A percentile compares a stretch with the other conserved stretches of the same genome.
phyloP scores from a whole-genome alignment of 2,113 vertebrate species.

The Scopus umbretta region DNA sequence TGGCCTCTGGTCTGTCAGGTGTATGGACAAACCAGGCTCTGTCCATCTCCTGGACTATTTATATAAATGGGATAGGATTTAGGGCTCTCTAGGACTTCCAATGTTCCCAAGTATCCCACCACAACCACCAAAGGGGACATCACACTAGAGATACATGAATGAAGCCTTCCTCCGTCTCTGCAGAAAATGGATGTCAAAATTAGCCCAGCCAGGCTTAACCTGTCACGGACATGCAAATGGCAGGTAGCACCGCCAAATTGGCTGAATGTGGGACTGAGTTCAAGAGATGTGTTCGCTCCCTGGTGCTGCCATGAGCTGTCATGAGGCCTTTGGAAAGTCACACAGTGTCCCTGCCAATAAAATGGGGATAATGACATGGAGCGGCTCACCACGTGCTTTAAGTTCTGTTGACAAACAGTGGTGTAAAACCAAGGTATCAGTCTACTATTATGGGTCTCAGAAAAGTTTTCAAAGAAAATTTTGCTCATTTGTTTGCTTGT shows the following conservation, averaged over 20 bases:
- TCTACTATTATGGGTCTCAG: neutral
- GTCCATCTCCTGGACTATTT: neutral
- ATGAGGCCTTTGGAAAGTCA: neutral
- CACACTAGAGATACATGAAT: rapidly evolving
- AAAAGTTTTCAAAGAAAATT: neutral
- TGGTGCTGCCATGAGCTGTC: neutral
- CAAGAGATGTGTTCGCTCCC: rapidly evolving
- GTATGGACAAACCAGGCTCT: neutral
- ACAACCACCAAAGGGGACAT: neutral
- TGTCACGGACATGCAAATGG: rapidly evolving
- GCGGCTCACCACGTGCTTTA: neutral
- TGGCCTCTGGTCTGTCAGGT: neutral
- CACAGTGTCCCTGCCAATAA: neutral
- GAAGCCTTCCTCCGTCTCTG: neutral
- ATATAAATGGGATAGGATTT: neutral
- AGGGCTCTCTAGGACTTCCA: neutral
- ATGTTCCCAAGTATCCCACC: neutral
- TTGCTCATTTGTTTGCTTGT: neutral
- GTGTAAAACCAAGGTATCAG: neutral
- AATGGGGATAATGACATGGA: neutral
- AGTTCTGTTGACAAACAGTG: neutral
- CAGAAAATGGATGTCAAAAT: neutral
- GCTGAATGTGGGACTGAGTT: neutral
- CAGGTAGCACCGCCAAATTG: neutral
- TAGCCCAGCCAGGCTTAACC: neutral